Conservation (phyloP, 2,797 vertebrate species). For the Discoglossus pictus region DNA sequence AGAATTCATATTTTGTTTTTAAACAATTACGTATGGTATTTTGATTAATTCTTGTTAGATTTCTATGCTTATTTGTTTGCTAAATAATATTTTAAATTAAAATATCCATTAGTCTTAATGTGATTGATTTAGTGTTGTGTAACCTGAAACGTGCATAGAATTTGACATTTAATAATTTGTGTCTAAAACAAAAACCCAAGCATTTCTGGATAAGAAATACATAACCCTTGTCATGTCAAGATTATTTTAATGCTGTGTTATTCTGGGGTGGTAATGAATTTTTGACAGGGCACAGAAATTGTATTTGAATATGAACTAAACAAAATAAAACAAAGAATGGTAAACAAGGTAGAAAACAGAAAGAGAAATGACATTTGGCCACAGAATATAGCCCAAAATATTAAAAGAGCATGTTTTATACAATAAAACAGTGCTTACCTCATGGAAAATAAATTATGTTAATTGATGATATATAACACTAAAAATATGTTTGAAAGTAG, state of each 20-base stretch:
- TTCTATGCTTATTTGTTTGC: slow-evolving; percentile 40
- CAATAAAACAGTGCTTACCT: no score
- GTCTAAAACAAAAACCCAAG: slow-evolving; percentile 18
- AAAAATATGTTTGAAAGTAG: no score
- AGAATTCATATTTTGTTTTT: slow-evolving; percentile 64
- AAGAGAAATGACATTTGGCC: slow-evolving; percentile 55
- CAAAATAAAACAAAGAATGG: slow-evolving; percentile 31
- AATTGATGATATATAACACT: no score
- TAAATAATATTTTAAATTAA: slow-evolving; percentile 30
- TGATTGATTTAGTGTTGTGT: slow-evolving; percentile 8
- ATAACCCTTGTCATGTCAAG: slow-evolving; percentile 36
- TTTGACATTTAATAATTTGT: slow-evolving; percentile 16
- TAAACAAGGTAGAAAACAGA: slow-evolving; percentile 48
- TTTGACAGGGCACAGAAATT: slow-evolving; percentile 13
- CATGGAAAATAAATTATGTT: no score
- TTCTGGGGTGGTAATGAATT: neutral
- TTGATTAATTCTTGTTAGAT: slow-evolving; percentile 29
- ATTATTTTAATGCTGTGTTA: slow-evolving; percentile 25
- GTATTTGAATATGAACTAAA: slow-evolving; percentile 30
- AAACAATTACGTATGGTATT: slow-evolving; percentile 38
- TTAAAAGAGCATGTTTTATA: no score
- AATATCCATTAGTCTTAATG: slow-evolving; percentile 26
- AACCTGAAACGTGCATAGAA: neutral
- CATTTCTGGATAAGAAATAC: neutral
- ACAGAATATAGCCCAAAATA: no score